Conservation (phyloP, 1,140 invertebrate genomes). For the Ctenoplectra terminalis region DNA sequence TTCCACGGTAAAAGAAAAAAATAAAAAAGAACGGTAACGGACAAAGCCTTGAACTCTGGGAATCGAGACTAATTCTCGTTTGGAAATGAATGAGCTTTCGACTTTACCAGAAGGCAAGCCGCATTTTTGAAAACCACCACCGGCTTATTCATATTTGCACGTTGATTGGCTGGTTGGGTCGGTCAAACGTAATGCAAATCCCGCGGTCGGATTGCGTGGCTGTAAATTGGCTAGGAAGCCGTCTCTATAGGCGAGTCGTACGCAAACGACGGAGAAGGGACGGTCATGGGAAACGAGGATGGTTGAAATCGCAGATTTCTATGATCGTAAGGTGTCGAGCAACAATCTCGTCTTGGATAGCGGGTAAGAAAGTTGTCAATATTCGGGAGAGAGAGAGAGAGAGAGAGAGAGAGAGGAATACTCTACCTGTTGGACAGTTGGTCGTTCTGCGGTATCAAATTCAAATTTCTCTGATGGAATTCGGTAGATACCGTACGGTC, state of each 20-base stretch:
- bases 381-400: no score
- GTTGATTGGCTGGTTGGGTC: slow-evolving; percentile 55
- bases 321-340: neutral
- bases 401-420: no score
- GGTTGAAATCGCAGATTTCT: slow-evolving; percentile 12
- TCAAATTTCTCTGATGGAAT: slow-evolving; percentile 31
- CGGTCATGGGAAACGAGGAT: neutral
- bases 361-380: slow-evolving; percentile 11
- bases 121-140: slow-evolving; percentile 22
- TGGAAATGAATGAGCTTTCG: no score
- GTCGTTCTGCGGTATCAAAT: neutral
- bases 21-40: no score
- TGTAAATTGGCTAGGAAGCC: slow-evolving; percentile 40
- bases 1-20: neutral
- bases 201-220: neutral
- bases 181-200: slow-evolving; percentile 60
- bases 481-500: no score
- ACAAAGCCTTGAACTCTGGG: no score
- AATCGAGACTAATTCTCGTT: slow-evolving; percentile 15
- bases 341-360: no score
- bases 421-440: slow-evolving; percentile 34
- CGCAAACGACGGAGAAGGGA: neutral
- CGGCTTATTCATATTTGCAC: slow-evolving; percentile 58
- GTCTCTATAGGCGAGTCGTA: slow-evolving; percentile 33
- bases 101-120: neutral